A percentile compares a stretch with the other conserved stretches of the same genome.
Evolutionary conservation across 2,797 vertebrate genomes (phyloP).

Genomic region (Dicrostonyx torquatus): DNA sequence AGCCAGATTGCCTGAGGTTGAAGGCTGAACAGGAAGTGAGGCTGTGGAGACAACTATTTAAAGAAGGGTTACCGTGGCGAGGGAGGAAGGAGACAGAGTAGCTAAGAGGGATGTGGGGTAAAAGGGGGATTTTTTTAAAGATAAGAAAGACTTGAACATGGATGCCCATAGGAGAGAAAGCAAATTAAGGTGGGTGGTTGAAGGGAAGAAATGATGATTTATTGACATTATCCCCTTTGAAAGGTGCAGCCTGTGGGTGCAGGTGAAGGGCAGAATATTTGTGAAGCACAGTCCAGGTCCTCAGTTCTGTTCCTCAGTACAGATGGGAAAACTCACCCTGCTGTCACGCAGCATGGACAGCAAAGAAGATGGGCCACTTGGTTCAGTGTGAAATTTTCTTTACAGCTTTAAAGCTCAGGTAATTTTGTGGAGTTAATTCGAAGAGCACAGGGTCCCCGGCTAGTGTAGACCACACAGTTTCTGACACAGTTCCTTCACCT

Average conservation of each 20-base stretch:
- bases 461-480: background rate
- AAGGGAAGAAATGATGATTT: background rate
- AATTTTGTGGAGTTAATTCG: background rate
- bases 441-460: background rate
- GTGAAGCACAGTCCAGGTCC: background rate
- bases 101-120: background rate
- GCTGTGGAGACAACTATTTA: background rate
- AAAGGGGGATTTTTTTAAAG: background rate
- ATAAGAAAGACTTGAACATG: background rate
- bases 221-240: background rate
- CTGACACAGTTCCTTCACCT: background rate
- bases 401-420: background rate
- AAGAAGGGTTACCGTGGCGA: background rate
- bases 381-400: background rate
- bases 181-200: background rate
- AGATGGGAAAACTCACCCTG: background rate
- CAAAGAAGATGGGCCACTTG: background rate
- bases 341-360: background rate
- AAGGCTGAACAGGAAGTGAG: constrained; percentile 36
- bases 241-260: background rate
- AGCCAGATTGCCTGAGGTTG: constrained; percentile 17
- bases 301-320: background rate
- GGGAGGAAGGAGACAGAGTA: background rate
- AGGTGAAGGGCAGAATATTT: background rate
- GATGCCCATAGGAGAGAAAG: background rate